Evolutionary conservation across 2,888 invertebrate species (phyloP).

Genomic region (Uropetala carovei): DNA sequence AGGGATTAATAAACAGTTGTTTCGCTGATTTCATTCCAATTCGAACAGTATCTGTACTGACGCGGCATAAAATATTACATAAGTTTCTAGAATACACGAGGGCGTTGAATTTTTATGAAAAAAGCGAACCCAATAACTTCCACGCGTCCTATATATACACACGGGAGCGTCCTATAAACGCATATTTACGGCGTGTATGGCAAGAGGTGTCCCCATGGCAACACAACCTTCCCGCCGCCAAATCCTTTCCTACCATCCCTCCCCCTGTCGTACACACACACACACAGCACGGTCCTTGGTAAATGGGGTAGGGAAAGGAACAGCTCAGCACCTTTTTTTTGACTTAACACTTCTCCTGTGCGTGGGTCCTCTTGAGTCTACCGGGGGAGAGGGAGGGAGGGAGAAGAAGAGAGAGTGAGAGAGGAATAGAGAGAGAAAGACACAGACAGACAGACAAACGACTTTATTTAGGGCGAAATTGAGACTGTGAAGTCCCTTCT

Average conservation of each 20-base stretch:
- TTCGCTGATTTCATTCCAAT: no score
- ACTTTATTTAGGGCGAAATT: no score
- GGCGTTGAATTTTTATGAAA: no score
- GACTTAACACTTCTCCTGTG: background rate
- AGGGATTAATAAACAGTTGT: no score
- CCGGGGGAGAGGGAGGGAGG: background rate
- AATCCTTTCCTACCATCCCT: background rate
- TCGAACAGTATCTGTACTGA: no score
- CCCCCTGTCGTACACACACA: background rate
- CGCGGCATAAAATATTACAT: no score
- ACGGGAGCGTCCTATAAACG: background rate
- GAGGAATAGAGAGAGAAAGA: background rate
- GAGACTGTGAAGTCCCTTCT: no score
- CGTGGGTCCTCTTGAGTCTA: background rate
- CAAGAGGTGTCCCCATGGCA: background rate
- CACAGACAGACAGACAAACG: no score
- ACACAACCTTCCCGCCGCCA: background rate
- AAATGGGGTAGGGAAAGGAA: background rate
- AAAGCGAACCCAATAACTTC: no score
- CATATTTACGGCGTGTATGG: background rate
- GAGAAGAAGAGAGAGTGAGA: background rate
- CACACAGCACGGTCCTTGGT: background rate
- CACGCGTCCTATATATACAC: background rate
- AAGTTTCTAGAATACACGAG: no score
- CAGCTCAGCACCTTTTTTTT: constrained; percentile 41